Evolutionary conservation across 2,113 vertebrate genomes (phyloP).

Genomic region (Psittacus erithacus): DNA sequence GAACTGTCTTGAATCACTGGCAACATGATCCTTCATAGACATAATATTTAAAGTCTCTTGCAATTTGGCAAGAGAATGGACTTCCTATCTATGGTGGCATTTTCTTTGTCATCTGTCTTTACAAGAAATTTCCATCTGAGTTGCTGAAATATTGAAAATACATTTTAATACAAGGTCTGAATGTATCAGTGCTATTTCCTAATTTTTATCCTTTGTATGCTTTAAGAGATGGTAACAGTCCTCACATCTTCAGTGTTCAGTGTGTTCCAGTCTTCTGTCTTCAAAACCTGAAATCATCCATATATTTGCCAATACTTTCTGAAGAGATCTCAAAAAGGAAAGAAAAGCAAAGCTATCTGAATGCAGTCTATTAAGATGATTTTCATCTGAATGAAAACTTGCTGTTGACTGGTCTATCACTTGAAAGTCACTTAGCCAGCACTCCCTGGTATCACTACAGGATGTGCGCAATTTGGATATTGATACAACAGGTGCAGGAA

Average conservation of each 20-base stretch:
- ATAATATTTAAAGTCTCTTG: background rate
- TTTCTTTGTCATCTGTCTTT: background rate
- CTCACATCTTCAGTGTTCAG: background rate
- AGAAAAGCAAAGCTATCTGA: slow-evolving; percentile 27
- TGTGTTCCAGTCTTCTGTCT: background rate
- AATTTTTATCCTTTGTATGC: background rate
- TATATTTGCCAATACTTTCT: background rate
- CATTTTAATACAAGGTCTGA: background rate
- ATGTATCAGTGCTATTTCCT: background rate
- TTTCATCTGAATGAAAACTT: slow-evolving; percentile 24
- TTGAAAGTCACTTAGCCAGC: background rate
- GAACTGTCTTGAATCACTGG: background rate
- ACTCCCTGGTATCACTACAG: background rate
- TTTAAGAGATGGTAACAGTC: background rate
- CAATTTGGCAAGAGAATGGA: background rate
- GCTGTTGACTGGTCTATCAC: background rate
- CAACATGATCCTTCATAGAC: background rate
- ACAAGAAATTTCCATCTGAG: background rate
- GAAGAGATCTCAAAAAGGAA: slow-evolving; percentile 3
- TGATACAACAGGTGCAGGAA: slow-evolving; percentile 24
- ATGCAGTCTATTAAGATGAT: background rate
- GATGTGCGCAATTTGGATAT: background rate
- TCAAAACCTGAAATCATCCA: background rate
- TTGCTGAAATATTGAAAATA: background rate
- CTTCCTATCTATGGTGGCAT: background rate